A percentile compares a stretch with the other conserved stretches of the same genome.
phyloP scores from a whole-genome alignment of 1,140 invertebrate genomes.

The Drosophila sp. region DNA sequence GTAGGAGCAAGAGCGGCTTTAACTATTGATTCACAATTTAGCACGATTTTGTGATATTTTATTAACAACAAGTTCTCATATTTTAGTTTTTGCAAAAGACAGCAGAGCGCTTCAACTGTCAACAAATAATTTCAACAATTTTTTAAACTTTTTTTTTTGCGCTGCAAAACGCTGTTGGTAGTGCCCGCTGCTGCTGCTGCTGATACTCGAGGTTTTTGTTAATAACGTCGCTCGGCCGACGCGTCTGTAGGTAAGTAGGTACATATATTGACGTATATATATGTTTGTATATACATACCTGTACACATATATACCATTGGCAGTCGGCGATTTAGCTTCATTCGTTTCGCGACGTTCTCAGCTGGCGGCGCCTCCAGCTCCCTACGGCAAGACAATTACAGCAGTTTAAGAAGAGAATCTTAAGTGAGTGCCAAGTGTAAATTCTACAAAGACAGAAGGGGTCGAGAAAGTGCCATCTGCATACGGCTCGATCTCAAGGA shows the following conservation, averaged over 20 bases:
- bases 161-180: conserved; percentile 3
- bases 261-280: background rate
- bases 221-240: conserved; percentile 39
- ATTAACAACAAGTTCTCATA: conserved; percentile 38
- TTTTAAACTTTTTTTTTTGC: conserved; percentile 50
- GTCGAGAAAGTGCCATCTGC: background rate
- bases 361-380: conserved; percentile 44
- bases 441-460: background rate
- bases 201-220: conserved; percentile 58
- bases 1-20: background rate
- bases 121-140: conserved; percentile 69
- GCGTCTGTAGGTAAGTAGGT: conserved; percentile 16
- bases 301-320: conserved; percentile 69
- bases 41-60: conserved; percentile 63
- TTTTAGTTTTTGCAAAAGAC: conserved; percentile 38
- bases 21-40: conserved; percentile 60
- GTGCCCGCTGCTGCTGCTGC: conserved; percentile 11
- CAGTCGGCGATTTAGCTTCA: conserved; percentile 71
- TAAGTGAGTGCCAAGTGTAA: conserved; percentile 32
- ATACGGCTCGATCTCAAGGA: background rate
- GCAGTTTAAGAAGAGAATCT: conserved; percentile 11
- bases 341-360: conserved; percentile 76
- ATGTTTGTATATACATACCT: conserved; percentile 17
- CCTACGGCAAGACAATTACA: conserved; percentile 23
- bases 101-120: conserved; percentile 43